Evolutionary conservation across 2,888 invertebrate genomes (phyloP), one percentile per base, ranked within the genome.

Genomic region (Aleiodes alternator): DNA sequence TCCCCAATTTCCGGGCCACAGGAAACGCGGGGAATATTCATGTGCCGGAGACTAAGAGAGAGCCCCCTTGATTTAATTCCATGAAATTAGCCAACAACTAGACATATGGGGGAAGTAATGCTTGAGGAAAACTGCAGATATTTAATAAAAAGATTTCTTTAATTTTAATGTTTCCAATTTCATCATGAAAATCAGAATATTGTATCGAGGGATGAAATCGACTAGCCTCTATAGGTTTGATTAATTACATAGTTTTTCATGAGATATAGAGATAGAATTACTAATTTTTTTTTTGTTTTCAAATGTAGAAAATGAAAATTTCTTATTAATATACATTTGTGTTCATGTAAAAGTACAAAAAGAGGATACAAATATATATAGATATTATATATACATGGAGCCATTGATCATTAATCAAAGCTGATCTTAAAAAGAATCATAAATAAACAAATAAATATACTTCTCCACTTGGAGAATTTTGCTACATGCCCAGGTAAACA

Each of bases 361-460:
- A 48, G 48, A 64, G 8, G 14, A 23, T 34, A 43, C 64, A 64
- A 59, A 59, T 48, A 64, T 64, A 23, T 64, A 64, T 64, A 64
- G 9, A 7, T 64, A 23, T 48, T 43, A 64, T 64, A 64, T 64
- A 64, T 64, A 64, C 64, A 64, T 48, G 16, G 23, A 64, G 64
- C 64, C 64, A 43, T 64, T 48, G 64, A 64, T 64, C 16, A 48
- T 48, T 11, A 6, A 16, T 64, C 64, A 64, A 64, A 48, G 43
- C 64, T 43, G 16, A 31, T 68, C 68, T 34, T 68, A 51, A 23
- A 68, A 50, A 68, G 29, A 68, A 68, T 8, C 50, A 68, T 68
- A 68, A 68, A 68, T 68, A 68, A 64, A 68, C 51, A 68, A 68
- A 68, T 68, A 68, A 68, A 68, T 68, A 68, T 51, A 31, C 23